Conservation (phyloP, 2,113 vertebrate genomes). For the Burhinus bistriatus region DNA sequence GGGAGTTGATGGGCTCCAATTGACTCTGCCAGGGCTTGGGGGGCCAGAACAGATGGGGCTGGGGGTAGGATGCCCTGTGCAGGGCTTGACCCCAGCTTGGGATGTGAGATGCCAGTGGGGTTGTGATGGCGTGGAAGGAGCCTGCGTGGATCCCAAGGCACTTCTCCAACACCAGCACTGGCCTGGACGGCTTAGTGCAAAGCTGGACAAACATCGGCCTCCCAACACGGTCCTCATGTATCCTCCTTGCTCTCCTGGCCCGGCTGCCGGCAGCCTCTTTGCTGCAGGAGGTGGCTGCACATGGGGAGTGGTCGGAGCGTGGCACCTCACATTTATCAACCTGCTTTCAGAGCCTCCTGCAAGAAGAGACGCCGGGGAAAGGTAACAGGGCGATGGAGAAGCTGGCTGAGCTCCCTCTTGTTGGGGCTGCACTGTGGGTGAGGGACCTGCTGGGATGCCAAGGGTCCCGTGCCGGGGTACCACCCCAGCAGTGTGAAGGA, state of each 20-base stretch:
- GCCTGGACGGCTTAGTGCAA: background rate
- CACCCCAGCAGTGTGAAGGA: background rate
- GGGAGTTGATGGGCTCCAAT: background rate
- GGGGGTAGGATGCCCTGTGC: background rate
- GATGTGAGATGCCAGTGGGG: background rate
- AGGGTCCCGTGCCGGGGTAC: accelerated
- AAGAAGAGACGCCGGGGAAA: background rate
- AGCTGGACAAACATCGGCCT: background rate
- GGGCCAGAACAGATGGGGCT: background rate
- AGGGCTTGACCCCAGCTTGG: background rate
- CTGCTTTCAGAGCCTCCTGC: background rate
- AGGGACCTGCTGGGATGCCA: background rate
- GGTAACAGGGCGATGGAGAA: background rate
- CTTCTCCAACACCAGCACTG: background rate
- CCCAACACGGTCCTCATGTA: accelerated
- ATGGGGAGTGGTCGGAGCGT: background rate
- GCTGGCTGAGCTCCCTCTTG: background rate
- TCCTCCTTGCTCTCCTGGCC: background rate
- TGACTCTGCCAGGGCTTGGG: background rate
- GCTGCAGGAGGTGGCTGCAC: background rate
- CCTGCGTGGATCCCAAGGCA: background rate
- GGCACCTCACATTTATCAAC: background rate
- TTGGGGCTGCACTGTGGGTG: accelerated
- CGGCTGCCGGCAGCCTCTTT: accelerated
- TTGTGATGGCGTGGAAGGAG: background rate